Evolutionary conservation across 2,888 invertebrate genomes (phyloP).

Genomic region (Eupithecia inturbata): DNA sequence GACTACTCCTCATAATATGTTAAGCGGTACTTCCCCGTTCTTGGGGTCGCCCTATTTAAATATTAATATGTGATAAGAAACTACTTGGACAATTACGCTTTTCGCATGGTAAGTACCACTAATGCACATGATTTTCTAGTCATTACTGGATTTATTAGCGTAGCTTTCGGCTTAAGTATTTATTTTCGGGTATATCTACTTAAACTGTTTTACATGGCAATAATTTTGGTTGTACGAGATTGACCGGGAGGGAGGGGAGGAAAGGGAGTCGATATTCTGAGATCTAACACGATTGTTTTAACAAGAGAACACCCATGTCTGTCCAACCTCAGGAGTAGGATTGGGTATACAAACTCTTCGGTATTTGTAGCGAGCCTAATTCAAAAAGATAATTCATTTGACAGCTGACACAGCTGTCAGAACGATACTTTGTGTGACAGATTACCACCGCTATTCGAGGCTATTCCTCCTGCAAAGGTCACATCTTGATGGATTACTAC

Average conservation of each 20-base stretch:
- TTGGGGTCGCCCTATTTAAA: constrained; percentile 45
- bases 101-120: constrained; percentile 40
- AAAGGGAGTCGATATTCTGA: background rate
- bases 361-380: background rate
- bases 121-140: constrained; percentile 39
- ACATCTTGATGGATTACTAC: constrained; percentile 23
- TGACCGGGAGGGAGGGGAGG: background rate
- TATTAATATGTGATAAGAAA: constrained; percentile 48
- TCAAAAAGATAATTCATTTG: constrained; percentile 8
- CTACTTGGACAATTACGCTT: constrained; percentile 44
- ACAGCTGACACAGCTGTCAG: constrained; percentile 13
- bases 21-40: constrained; percentile 40
- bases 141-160: constrained; percentile 29
- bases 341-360: background rate
- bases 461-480: constrained; percentile 15
- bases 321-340: background rate
- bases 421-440: constrained; percentile 10
- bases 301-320: background rate
- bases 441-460: constrained; percentile 15
- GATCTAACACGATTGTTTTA: background rate
- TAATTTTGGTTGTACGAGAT: background rate
- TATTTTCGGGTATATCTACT: constrained; percentile 6
- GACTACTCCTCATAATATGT: constrained; percentile 42
- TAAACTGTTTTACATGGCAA: constrained; percentile 10
- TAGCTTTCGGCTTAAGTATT: constrained; percentile 6